Evolutionary conservation across 2,113 vertebrate species (phyloP).

Genomic region (Acanthisitta chloris): DNA sequence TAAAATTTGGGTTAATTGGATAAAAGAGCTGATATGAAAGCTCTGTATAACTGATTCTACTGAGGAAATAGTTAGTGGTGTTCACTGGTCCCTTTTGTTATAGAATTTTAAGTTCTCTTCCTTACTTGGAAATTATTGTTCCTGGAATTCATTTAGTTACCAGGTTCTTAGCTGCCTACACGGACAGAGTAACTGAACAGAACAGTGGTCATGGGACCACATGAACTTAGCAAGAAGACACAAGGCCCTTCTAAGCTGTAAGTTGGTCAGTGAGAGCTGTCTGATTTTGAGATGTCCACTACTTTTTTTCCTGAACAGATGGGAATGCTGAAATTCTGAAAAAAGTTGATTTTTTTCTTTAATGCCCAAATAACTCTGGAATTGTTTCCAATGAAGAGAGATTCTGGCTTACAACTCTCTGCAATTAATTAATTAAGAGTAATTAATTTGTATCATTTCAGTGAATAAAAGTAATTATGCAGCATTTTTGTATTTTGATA

Average conservation of each 20-base stretch:
- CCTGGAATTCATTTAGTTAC: not conserved
- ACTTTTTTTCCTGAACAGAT: not conserved
- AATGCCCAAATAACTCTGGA: not conserved
- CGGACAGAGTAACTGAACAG: not conserved
- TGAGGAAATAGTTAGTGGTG: not conserved
- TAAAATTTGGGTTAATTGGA: not conserved
- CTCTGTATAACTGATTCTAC: not conserved
- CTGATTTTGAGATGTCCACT: not conserved
- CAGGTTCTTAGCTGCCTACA: not conserved
- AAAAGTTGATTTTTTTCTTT: not conserved
- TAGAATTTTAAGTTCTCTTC: not conserved
- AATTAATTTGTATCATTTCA: not conserved
- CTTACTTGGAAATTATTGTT: not conserved
- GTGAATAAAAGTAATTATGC: not conserved
- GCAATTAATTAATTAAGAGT: not conserved
- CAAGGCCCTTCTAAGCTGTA: not conserved
- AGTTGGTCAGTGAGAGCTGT: not conserved
- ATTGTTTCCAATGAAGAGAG: not conserved
- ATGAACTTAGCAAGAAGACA: not conserved
- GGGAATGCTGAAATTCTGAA: not conserved
- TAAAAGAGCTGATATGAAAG: not conserved
- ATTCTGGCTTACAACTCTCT: not conserved
- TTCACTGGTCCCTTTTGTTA: not conserved
- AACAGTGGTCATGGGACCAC: fast-evolving
- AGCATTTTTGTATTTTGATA: not conserved